Evolutionary conservation across 37 sponge, comb jelly and placozoan species (phyloP).

Genomic region (Diacarnus erythraeanus): DNA sequence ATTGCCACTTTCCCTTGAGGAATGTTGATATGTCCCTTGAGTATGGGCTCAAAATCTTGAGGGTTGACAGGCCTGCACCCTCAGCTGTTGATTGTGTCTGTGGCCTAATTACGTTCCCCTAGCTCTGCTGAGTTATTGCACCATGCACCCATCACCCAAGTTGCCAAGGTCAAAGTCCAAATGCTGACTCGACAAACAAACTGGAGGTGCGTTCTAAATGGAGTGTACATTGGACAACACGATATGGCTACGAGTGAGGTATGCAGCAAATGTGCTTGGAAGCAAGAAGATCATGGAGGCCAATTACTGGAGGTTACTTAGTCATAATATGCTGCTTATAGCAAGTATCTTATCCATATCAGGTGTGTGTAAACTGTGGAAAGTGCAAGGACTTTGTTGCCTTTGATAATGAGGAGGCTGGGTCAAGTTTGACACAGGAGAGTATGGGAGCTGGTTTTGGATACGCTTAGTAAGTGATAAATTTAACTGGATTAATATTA

Average conservation of each 20-base stretch:
- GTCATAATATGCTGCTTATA: not conserved
- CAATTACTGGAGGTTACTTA: not conserved
- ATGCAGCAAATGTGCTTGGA: not conserved
- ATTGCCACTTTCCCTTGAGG: too few species aligned
- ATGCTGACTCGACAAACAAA: slow-evolving; percentile 3
- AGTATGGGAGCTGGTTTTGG: not conserved
- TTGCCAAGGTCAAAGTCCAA: too few species aligned
- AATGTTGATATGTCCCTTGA: too few species aligned
- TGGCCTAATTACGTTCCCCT: too few species aligned
- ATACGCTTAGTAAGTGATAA: not conserved
- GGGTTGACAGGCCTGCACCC: too few species aligned
- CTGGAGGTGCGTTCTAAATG: not conserved
- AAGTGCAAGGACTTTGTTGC: not conserved
- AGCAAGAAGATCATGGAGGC: not conserved
- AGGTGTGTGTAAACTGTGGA: not conserved
- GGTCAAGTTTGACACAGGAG: too few species aligned
- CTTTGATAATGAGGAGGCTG: not conserved
- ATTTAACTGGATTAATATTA: too few species aligned
- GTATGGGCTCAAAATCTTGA: too few species aligned
- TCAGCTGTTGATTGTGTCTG: too few species aligned
- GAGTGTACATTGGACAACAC: not conserved
- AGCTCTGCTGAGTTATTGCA: too few species aligned
- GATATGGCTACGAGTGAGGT: not conserved
- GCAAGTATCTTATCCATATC: not conserved
- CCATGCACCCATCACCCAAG: too few species aligned